Conservation (phyloP, 53 echinoderm and acorn worm genomes). For the Apostichopus leukothele region DNA sequence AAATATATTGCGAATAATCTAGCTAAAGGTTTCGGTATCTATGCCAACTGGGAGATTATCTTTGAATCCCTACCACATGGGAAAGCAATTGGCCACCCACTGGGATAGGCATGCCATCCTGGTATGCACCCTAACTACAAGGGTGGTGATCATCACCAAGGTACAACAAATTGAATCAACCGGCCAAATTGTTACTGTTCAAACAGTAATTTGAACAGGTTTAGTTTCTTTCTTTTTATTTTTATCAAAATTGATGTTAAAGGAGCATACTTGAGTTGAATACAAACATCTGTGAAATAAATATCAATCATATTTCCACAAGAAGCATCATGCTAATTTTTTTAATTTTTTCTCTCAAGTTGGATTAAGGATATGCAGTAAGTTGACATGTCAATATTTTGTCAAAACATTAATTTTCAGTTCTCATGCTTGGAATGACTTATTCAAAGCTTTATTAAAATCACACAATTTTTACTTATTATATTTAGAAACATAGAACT, state of each 20-base stretch:
- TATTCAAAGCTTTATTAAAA: too few relatives aligned
- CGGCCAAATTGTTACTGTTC: slow-evolving; percentile 44
- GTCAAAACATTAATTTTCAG: too few relatives aligned
- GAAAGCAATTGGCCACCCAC: slow-evolving; percentile 50
- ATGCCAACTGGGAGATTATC: background rate
- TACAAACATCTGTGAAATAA: too few relatives aligned
- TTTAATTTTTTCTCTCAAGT: too few relatives aligned
- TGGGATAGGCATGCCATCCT: slow-evolving; percentile 3
- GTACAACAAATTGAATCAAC: slow-evolving; percentile 35
- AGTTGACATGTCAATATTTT: too few relatives aligned
- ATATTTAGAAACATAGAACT: too few relatives aligned
- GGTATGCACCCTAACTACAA: background rate
- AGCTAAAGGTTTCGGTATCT: background rate
- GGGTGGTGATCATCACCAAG: background rate
- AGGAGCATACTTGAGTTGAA: background rate
- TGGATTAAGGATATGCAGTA: too few relatives aligned
- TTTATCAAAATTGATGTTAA: background rate
- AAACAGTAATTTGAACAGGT: slow-evolving; percentile 43
- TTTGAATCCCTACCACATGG: background rate
- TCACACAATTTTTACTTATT: too few relatives aligned
- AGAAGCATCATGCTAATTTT: too few relatives aligned
- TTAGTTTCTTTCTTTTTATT: background rate
- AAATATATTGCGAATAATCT: background rate
- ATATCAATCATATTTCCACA: too few relatives aligned
- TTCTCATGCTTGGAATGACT: too few relatives aligned